Evolutionary conservation across 2,113 vertebrate genomes (phyloP), one percentile per base, ranked within the genome.

Genomic region (Kryptolebias marmoratus): DNA sequence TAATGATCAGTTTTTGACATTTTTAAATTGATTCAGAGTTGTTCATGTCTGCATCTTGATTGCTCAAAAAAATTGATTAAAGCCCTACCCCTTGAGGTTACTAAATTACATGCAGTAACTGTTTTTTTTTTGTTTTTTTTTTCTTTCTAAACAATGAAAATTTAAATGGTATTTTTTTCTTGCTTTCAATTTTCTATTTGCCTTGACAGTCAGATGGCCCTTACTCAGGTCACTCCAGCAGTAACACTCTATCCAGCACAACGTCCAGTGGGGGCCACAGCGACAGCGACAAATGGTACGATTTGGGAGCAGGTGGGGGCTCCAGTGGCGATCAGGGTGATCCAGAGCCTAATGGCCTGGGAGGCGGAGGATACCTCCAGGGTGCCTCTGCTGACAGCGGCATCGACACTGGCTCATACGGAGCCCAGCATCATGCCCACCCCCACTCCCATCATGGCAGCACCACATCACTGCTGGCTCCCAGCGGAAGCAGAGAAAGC

Each of bases 211-310:
- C 96, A 0, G 97, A 99, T 18, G 96, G 95, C 71, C 96, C 96
- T 64, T 98, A 98, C 85, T 99, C 98, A 0, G 97, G 96, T 73
- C 98, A 99, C 91, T 99, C 98, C 77, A 97, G 96, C 94, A 98
- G 97, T 80, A 98, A 97, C 93, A 98, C 98, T 11, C 96, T 98
- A 0, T 96, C 98, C 77, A 99, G 97, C 91, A 99, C 96, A 78
- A 95, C 97, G 0, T 97, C 96, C 1, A 99, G 97, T 0, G 90
- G 93, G 0, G 96, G 95, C 68, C 97, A 98, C 93, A 99, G 98
- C 0, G 97, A 99, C 82, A 87, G 88, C 2, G 98, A 99, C 81
- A 99, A 98, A 18, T 99, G 98, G 98, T 99, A 95, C 0, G 97
- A 99, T 11, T 62, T 93, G 60, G 92, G 92, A 30, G 77, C 94